Percentiles rank a stretch among this genome's conserved stretches.
Evolutionary conservation across 2,113 vertebrate species (phyloP).

Genomic region (Phalacrocorax aristotelis): DNA sequence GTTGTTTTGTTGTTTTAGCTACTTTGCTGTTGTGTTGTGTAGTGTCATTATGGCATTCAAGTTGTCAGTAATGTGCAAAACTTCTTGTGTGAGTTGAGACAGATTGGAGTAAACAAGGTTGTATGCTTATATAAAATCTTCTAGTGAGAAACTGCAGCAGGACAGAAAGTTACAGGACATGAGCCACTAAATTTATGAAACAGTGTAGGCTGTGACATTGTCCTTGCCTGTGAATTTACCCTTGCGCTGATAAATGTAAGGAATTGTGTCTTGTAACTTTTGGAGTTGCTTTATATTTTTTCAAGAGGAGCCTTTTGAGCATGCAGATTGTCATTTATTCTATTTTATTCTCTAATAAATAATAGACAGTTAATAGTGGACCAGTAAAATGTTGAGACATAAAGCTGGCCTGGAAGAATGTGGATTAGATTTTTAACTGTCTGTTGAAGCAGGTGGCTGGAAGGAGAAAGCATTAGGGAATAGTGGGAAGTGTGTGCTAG

Average conservation of each 20-base stretch:
- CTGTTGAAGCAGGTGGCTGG: not conserved
- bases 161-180: not conserved
- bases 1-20: not conserved
- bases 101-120: conserved; percentile 11
- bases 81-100: not conserved
- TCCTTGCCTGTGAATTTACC: conserved; percentile 59
- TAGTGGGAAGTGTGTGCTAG: not conserved
- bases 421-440: not conserved
- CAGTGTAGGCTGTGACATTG: not conserved
- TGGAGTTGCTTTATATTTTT: conserved; percentile 5
- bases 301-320: conserved; percentile 22
- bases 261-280: conserved; percentile 6
- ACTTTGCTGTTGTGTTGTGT: not conserved
- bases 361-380: conserved; percentile 22
- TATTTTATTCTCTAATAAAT: conserved; percentile 60
- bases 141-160: conserved; percentile 18
- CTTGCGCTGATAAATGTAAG: conserved; percentile 45
- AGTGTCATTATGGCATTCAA: not conserved
- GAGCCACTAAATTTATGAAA: conserved; percentile 38
- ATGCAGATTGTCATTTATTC: conserved; percentile 29
- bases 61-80: not conserved
- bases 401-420: not conserved
- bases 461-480: not conserved
- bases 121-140: not conserved
- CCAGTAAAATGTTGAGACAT: conserved; percentile 10